A percentile compares a stretch with the other conserved stretches of the same genome.
Evolutionary conservation across 2,888 invertebrate species (phyloP).

Genomic region (Polylopha cassiicola): DNA sequence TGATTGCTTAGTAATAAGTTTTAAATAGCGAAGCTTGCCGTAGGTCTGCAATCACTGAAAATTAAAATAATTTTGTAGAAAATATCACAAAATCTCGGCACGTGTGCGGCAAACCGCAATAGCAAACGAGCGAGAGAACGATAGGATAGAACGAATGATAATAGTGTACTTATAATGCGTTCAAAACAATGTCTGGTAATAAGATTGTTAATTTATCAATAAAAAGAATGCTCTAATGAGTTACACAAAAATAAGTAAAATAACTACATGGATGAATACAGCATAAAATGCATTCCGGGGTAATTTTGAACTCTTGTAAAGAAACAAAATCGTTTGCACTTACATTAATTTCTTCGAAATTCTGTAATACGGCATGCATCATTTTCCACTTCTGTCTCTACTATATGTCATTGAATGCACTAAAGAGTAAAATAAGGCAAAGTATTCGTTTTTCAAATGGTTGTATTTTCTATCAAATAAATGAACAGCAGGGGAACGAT

Average conservation of each 20-base stretch:
- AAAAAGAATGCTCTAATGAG: too few species aligned
- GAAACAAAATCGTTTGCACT: slow-evolving; percentile 11
- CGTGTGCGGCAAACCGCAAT: slow-evolving; percentile 75
- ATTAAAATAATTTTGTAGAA: slow-evolving; percentile 61
- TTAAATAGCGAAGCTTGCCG: slow-evolving; percentile 41
- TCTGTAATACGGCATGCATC: not conserved
- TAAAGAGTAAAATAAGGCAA: slow-evolving; percentile 5
- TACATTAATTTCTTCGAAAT: slow-evolving; percentile 1
- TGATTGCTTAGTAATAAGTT: slow-evolving; percentile 46
- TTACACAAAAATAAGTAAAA: too few species aligned
- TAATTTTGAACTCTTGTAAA: not conserved
- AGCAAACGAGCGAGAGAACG: slow-evolving; percentile 33
- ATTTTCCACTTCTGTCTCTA: too few species aligned
- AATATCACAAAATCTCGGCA: slow-evolving; percentile 74
- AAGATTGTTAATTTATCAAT: too few species aligned
- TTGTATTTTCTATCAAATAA: too few species aligned
- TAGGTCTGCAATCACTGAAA: slow-evolving; percentile 50
- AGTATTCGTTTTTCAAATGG: slow-evolving; percentile 2
- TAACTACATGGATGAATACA: too few species aligned
- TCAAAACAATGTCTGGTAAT: too few species aligned
- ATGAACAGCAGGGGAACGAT: too few species aligned
- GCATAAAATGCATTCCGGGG: too few species aligned
- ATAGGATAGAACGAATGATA: slow-evolving; percentile 6
- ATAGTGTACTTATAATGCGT: too few species aligned
- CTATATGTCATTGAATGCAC: too few species aligned